These are phyloP conservation scores for Gastracanthus pulcherrimus DNA, from an alignment of 2,888 invertebrate genomes.

Conservation along the genomic window DNA sequence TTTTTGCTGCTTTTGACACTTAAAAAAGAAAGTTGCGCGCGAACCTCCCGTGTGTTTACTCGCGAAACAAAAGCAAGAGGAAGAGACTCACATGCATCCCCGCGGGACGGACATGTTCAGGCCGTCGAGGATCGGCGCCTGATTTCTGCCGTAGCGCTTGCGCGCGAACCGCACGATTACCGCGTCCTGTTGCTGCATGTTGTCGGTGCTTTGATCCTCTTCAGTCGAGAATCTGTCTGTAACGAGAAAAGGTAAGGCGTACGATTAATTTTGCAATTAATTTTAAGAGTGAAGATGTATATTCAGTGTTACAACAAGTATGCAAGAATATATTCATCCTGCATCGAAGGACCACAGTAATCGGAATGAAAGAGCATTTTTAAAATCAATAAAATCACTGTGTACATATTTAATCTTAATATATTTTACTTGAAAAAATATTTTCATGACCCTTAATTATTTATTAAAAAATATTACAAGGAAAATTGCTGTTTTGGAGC, in stretches of 20 bases:
- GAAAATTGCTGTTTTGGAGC: too few relatives aligned
- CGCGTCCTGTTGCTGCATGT: conserved; percentile 77
- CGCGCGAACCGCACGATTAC: conserved; percentile 84
- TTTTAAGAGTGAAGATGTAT: too few relatives aligned
- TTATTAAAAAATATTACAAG: too few relatives aligned
- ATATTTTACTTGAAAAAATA: too few relatives aligned
- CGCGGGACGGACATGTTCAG: conserved; percentile 86
- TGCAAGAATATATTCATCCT: too few relatives aligned
- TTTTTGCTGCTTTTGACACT: too few relatives aligned
- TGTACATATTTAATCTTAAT: too few relatives aligned
- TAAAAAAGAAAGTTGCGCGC: background rate
- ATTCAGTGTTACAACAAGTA: too few relatives aligned
- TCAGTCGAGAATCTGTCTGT: conserved; percentile 51
- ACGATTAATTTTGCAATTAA: background rate
- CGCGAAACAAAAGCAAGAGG: background rate
- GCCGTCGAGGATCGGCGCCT: conserved; percentile 81
- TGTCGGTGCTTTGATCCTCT: conserved; percentile 32
- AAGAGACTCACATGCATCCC: conserved; percentile 86
- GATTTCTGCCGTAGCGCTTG: conserved; percentile 83
- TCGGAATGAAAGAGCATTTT: too few relatives aligned
- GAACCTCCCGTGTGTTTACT: background rate
- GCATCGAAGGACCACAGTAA: too few relatives aligned
- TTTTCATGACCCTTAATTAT: too few relatives aligned
- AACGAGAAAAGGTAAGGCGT: background rate
- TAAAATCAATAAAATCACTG: too few relatives aligned